Percentiles rank a stretch among this genome's conserved stretches.
These are phyloP conservation scores for Indicator maculatus DNA, from an alignment of 2,113 vertebrate species.

Conservation along the genomic window DNA sequence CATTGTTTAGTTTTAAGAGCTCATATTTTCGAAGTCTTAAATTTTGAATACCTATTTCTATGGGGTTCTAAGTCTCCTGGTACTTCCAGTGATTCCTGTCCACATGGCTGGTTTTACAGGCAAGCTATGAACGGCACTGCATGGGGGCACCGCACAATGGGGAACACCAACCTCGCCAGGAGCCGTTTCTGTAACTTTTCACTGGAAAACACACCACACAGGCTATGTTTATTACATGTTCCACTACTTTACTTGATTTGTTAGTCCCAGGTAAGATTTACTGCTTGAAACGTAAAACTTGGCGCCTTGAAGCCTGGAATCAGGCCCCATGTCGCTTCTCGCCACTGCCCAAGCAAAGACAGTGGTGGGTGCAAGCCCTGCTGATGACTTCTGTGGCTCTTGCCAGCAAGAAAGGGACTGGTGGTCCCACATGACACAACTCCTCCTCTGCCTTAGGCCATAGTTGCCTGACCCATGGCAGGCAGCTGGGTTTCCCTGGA, in stretches of 20 bases:
- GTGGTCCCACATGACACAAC: fast-evolving
- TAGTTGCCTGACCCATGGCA: fast-evolving
- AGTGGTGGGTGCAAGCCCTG: fast-evolving
- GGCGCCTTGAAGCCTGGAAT: background rate
- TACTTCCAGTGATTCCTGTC: constrained; percentile 53
- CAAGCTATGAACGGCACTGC: constrained; percentile 56
- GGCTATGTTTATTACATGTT: constrained; percentile 63
- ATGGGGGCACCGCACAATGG: constrained; percentile 63
- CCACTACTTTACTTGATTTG: constrained; percentile 53
- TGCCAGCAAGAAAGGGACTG: fast-evolving
- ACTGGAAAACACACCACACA: background rate
- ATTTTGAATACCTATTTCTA: constrained; percentile 69
- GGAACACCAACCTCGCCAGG: constrained; percentile 68
- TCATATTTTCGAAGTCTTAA: constrained; percentile 69
- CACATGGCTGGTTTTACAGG: constrained; percentile 71
- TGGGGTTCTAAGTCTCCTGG: constrained; percentile 51
- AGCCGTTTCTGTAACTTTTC: constrained; percentile 58
- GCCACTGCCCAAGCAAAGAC: background rate
- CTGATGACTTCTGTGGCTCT: fast-evolving
- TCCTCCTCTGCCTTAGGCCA: fast-evolving
- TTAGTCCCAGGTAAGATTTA: constrained; percentile 64
- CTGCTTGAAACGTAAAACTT: background rate
- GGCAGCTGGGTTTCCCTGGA: background rate
- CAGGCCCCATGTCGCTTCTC: fast-evolving
- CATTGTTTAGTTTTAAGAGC: constrained; percentile 71